Conservation (phyloP, 2,113 vertebrate genomes). For the Hippolais icterina region DNA sequence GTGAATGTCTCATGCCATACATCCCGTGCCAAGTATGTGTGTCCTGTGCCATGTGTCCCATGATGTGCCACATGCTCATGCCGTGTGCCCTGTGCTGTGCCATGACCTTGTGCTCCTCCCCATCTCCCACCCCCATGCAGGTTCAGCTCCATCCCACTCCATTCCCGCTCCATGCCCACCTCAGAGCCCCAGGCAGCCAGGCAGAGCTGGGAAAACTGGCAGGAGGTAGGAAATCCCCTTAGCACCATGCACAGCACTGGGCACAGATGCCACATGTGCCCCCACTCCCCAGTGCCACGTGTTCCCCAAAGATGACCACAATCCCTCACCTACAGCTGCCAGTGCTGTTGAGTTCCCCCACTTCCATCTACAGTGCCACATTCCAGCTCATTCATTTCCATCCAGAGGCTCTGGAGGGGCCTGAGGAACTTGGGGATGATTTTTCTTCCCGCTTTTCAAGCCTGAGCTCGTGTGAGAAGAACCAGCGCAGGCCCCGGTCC, state of each 20-base stretch:
- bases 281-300: fast-evolving
- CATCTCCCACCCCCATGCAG: fast-evolving
- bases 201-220: neutral
- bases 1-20: neutral
- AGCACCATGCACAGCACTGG: neutral
- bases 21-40: neutral
- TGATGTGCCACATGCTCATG: no score
- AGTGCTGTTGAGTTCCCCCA: fast-evolving
- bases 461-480: constrained; percentile 26
- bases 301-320: neutral
- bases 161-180: neutral
- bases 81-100: neutral
- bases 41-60: neutral
- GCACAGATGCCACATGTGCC: neutral
- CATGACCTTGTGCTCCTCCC: neutral
- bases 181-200: neutral
- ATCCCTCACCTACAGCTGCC: neutral
- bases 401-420: neutral
- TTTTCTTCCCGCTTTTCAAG: neutral
- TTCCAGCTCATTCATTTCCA: constrained; percentile 36
- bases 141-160: neutral
- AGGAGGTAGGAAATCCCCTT: neutral
- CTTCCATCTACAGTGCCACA: fast-evolving
- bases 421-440: neutral
- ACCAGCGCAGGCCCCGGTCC: neutral